Base-by-base conservation (phyloP, 1,140 invertebrate species). In the Drosophila kepulauana region DNA sequence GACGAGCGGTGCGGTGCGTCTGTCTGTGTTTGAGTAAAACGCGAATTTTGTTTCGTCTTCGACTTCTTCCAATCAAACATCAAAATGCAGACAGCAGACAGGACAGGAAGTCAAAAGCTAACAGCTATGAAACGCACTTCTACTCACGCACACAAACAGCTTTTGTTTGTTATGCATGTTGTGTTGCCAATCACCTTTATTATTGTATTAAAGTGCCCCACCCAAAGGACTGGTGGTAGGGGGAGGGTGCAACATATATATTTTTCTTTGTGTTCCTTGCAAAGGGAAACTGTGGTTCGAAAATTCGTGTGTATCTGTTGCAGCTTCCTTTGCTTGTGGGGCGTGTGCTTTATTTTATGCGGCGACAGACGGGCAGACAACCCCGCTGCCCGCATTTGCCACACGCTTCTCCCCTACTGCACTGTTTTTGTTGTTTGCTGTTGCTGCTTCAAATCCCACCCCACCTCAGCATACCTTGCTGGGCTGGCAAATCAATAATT, bases 401-500 rank as follows among this genome's bases (percentile, higher is more conserved):
- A 52, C 20, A n/a, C 41, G 6, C 46, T 35, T 20, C 8, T 48
- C n/a, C 11, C 11, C 20, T 51, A 52, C 65, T 33, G 30, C 15
- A 56, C 28, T 56, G 64, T 35, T 51, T 35, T 46, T 82, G 57
- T 33, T 48, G 62, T 66, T 66, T 64, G 10, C 41, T 20, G 54
- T 79, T 86, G 82, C 71, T 64, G 62, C 68, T 75, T 87, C 84
- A 79, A 87, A 77, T 75, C 45, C 45, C 28, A 49, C 77, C 43
- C 41, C 38, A 16, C 67, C 46, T 30, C 25, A 41, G 30, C 48
- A 11, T 45, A 10, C 15, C 28, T 41, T 57, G 15, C 15, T 61
- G 43, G 30, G 46, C 51, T 28, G 72, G 82, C 73, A 89, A 88
- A 88, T 88, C 84, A 88, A 88, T 88, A 88, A 84, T 75, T 89